Conservation (phyloP, 92 coral and sea anemone genomes). For the Pocillopora grandis region DNA sequence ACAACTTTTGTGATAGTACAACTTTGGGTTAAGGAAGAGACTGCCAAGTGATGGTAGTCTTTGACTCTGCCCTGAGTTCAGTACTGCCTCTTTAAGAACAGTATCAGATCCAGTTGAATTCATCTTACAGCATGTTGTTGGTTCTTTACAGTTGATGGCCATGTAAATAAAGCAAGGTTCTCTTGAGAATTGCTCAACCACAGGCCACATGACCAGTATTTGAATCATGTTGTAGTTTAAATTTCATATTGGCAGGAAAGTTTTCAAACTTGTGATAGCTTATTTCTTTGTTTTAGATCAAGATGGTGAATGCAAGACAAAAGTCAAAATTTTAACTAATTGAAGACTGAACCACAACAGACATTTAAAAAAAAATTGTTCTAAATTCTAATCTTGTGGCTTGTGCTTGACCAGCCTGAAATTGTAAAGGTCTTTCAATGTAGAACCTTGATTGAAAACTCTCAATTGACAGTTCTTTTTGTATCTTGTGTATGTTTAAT, state of each 20-base stretch:
- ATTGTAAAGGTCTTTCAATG: neutral
- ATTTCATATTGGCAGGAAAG: no score
- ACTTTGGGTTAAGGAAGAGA: neutral
- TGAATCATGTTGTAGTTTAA: no score
- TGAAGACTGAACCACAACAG: no score
- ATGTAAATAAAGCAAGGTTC: no score
- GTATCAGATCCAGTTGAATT: slow-evolving; percentile 23
- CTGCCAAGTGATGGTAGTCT: neutral
- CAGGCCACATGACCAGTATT: no score
- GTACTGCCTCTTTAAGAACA: slow-evolving; percentile 26
- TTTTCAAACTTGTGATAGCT: no score
- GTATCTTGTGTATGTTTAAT: neutral
- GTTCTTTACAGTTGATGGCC: neutral
- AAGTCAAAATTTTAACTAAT: no score
- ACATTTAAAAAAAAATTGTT: neutral
- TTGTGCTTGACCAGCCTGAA: neutral
- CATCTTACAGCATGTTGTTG: neutral
- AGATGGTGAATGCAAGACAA: no score
- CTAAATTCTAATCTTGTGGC: neutral
- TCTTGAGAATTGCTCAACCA: no score
- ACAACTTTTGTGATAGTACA: neutral
- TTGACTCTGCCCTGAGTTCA: neutral
- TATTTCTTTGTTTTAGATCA: no score
- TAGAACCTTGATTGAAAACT: neutral
- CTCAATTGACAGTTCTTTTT: slow-evolving; percentile 10